phyloP scores from a whole-genome alignment of 2,888 invertebrate species.

The Gymnocheta viridis region DNA sequence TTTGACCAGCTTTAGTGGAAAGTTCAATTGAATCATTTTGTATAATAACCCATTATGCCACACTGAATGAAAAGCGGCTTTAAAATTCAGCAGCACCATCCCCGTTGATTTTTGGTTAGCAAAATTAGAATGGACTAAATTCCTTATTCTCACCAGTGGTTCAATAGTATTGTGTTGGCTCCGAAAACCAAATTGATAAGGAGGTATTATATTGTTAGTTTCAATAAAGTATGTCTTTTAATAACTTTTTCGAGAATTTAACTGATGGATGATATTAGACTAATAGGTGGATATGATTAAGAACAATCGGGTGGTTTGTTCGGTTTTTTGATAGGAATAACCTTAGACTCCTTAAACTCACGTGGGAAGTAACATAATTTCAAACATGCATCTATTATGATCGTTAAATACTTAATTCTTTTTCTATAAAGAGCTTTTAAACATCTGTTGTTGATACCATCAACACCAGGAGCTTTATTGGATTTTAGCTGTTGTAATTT shows the following conservation, averaged over 20 bases:
- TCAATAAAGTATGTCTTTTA: background rate
- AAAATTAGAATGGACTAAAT: background rate
- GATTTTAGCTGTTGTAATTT: background rate
- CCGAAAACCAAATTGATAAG: background rate
- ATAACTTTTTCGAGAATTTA: background rate
- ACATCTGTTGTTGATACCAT: background rate
- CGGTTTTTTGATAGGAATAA: background rate
- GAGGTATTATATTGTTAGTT: background rate
- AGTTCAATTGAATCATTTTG: background rate
- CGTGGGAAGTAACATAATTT: background rate
- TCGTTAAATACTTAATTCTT: background rate
- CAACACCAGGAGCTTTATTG: background rate
- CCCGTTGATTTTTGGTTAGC: background rate
- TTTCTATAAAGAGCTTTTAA: background rate
- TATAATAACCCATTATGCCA: background rate
- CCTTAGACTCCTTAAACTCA: background rate
- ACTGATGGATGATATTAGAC: background rate
- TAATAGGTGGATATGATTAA: background rate
- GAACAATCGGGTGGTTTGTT: background rate
- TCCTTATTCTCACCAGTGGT: slow-evolving; percentile 1
- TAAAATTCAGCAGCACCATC: background rate
- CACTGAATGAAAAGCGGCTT: background rate
- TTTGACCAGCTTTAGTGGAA: background rate
- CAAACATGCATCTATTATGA: background rate
- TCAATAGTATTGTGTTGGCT: background rate